Conservation (phyloP, 2,888 invertebrate species). For the Sussaba pulchella region DNA sequence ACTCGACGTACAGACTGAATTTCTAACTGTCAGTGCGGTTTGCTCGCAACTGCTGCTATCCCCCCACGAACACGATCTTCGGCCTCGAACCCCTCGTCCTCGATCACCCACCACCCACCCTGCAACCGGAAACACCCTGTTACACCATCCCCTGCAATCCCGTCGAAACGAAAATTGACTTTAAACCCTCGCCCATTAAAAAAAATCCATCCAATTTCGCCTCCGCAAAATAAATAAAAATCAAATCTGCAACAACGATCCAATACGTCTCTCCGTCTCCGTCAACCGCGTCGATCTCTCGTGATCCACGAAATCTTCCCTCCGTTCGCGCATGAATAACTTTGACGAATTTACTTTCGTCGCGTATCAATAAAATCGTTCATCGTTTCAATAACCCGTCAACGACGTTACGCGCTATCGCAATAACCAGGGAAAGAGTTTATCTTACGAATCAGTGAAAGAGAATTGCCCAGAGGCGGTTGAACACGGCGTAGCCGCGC, state of each 20-base stretch:
- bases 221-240: neutral
- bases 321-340: neutral
- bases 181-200: too few relatives aligned
- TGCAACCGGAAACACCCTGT: too few relatives aligned
- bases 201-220: neutral
- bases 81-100: too few relatives aligned
- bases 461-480: neutral
- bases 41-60: neutral
- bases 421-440: too few relatives aligned
- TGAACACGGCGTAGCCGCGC: slow-evolving; percentile 31
- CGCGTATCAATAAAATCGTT: neutral
- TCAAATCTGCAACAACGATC: neutral
- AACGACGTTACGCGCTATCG: too few relatives aligned
- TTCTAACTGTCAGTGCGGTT: neutral
- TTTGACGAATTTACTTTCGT: neutral
- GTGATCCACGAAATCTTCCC: neutral
- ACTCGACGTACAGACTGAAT: neutral
- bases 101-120: too few relatives aligned
- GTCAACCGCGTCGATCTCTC: neutral
- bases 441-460: neutral
- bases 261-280: too few relatives aligned
- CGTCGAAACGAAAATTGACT: too few relatives aligned
- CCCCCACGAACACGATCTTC: too few relatives aligned
- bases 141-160: too few relatives aligned
- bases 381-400: neutral